Evolutionary conservation across 1,140 invertebrate species (phyloP).

Genomic region (Dendrolimus kikuchii): DNA sequence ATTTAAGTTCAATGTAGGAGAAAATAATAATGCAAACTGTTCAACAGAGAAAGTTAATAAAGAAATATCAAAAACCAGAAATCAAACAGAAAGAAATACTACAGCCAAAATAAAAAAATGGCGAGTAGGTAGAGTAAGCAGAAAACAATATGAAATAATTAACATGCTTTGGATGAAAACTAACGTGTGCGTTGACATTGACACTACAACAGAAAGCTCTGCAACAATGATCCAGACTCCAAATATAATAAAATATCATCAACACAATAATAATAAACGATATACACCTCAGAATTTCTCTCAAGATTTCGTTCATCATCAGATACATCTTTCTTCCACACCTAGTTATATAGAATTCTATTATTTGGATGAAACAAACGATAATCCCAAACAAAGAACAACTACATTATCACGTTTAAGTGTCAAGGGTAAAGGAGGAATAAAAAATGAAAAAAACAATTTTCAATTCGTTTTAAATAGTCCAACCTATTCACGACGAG

Average conservation of each 20-base stretch:
- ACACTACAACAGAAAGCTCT: conserved; percentile 14
- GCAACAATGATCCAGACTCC: conserved; percentile 2
- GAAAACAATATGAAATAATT: conserved; percentile 45
- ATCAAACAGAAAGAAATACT: conserved; percentile 2
- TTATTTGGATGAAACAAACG: conserved; percentile 42
- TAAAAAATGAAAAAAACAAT: conserved; percentile 1
- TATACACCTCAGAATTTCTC: background rate
- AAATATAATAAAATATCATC: background rate
- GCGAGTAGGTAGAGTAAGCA: conserved; percentile 33
- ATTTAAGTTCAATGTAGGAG: too few relatives aligned
- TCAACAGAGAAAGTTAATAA: conserved; percentile 2
- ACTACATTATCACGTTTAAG: background rate
- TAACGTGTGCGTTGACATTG: conserved; percentile 34
- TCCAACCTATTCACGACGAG: conserved; percentile 7
- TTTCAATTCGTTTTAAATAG: conserved; percentile 3
- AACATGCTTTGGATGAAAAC: conserved; percentile 49
- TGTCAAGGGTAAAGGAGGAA: background rate
- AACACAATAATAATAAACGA: background rate
- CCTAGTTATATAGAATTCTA: conserved; percentile 56
- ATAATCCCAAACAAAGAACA: conserved; percentile 6
- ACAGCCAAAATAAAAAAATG: conserved; percentile 17
- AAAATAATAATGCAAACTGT: too few relatives aligned
- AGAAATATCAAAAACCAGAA: background rate
- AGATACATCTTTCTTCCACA: conserved; percentile 20
- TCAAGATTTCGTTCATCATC: conserved; percentile 2